A percentile compares a stretch with the other conserved stretches of the same genome.
Conservation (phyloP, 2,888 invertebrate genomes). For the Sycophila texana region DNA sequence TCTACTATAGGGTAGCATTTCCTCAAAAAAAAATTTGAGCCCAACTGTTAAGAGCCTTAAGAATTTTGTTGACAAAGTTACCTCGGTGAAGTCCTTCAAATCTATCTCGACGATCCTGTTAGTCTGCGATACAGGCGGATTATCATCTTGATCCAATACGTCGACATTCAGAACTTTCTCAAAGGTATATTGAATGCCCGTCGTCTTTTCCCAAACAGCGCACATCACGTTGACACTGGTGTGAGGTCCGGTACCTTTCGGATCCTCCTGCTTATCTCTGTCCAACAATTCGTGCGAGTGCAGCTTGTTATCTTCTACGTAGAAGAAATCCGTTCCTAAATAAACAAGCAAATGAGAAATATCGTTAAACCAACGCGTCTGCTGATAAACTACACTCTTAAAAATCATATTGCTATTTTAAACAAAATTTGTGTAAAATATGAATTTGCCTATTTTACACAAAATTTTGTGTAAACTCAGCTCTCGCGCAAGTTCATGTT, state of each 20-base stretch:
- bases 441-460: no score
- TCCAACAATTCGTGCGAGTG: slow-evolving; percentile 75
- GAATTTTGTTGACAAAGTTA: slow-evolving; percentile 55
- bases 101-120: slow-evolving; percentile 67
- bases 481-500: no score
- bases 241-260: slow-evolving; percentile 71
- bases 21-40: no score
- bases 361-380: no score
- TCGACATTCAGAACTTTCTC: slow-evolving; percentile 74
- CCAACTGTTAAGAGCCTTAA: no score
- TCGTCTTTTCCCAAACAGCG: slow-evolving; percentile 73
- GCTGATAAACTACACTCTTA: no score
- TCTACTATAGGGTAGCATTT: no score
- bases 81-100: slow-evolving; percentile 68
- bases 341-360: no score
- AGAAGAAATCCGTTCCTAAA: slow-evolving; percentile 73
- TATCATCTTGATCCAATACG: slow-evolving; percentile 77
- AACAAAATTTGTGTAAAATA: no score
- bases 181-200: slow-evolving; percentile 69
- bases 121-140: slow-evolving; percentile 74
- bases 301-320: slow-evolving; percentile 72
- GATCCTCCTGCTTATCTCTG: slow-evolving; percentile 72
- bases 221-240: slow-evolving; percentile 74
- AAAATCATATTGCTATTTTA: no score
- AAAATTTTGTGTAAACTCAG: no score